phyloP scores from a whole-genome alignment of 23 tunicate species.

The Ascidia mentula region DNA sequence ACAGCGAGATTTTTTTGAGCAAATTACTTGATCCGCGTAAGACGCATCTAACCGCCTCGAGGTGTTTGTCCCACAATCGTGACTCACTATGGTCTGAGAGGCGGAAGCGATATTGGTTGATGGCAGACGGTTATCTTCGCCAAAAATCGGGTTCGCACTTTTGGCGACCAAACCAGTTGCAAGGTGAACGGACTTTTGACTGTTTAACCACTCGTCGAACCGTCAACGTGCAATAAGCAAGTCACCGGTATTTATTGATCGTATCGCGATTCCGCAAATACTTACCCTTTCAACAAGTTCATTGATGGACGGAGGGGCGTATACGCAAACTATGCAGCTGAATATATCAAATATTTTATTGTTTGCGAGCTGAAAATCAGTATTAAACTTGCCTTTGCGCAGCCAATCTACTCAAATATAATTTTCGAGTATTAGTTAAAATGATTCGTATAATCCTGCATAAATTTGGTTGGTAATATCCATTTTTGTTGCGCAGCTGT shows the following conservation, averaged over 20 bases:
- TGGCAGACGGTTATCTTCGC: neutral
- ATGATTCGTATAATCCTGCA: no score
- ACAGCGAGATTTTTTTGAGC: neutral
- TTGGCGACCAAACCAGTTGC: neutral
- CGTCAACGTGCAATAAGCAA: neutral
- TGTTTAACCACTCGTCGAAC: neutral
- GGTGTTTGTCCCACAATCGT: neutral
- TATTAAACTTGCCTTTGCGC: no score
- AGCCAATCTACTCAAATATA: no score
- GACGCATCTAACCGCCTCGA: neutral
- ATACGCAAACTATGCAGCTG: no score
- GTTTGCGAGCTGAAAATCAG: no score
- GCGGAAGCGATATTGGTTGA: neutral
- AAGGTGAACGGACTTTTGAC: neutral
- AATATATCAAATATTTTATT: no score
- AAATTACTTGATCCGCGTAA: neutral
- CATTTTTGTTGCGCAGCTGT: no score
- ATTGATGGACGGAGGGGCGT: no score
- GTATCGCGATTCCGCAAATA: no score
- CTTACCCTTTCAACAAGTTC: no score
- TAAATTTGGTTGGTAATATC: no score
- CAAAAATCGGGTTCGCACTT: neutral
- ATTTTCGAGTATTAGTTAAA: no score
- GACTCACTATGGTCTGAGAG: neutral
- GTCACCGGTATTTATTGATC: neutral